Conservation (phyloP, 2,113 vertebrate genomes). For the Xenotilapia caudafasciata region DNA sequence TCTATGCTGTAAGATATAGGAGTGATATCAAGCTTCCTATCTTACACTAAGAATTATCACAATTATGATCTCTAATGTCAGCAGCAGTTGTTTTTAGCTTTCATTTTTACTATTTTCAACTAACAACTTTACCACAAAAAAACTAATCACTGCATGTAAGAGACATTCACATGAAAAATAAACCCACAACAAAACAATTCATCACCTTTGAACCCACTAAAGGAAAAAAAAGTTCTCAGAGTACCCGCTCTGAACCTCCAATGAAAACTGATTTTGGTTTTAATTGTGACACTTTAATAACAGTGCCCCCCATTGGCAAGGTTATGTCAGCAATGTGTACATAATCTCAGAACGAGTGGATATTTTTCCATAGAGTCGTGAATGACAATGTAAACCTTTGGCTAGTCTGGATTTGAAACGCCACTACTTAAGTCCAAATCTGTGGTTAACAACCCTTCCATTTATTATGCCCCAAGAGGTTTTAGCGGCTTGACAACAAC, state of each 20-base stretch:
- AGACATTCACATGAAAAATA: neutral
- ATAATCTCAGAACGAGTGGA: neutral
- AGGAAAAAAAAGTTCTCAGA: conserved; percentile 46
- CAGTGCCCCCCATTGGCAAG: conserved; percentile 23
- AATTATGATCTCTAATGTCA: neutral
- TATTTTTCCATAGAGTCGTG: neutral
- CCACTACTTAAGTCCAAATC: neutral
- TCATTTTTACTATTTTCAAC: neutral
- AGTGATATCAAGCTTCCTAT: neutral
- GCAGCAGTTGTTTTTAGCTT: neutral
- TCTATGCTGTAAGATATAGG: neutral
- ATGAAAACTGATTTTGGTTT: neutral
- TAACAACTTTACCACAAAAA: neutral
- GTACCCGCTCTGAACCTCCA: conserved; percentile 66
- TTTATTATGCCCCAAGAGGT: neutral
- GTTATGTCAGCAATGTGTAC: neutral
- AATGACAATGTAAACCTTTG: conserved; percentile 4
- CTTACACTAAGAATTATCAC: neutral
- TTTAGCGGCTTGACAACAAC: neutral
- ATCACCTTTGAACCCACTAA: neutral
- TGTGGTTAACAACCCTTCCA: neutral
- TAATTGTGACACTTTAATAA: conserved; percentile 12
- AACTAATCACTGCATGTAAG: neutral
- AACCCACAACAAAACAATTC: neutral
- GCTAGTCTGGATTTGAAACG: neutral